phyloP scores from a whole-genome alignment of 2,888 invertebrate species.

The Calameuta idolon region DNA sequence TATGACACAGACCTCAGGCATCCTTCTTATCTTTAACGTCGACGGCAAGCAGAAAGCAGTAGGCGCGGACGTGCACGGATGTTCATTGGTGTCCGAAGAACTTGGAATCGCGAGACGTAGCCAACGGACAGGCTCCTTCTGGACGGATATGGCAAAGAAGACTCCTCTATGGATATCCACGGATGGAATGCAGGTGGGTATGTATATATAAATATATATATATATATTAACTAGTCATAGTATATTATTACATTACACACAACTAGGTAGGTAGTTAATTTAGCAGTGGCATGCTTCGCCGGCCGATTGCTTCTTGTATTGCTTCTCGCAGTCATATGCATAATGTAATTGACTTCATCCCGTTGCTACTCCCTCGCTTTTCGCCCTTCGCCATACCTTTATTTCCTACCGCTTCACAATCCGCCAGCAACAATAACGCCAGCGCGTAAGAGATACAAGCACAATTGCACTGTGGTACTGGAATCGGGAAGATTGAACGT shows the following conservation, averaged over 20 bases:
- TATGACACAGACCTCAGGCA: not conserved
- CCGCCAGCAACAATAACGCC: constrained; percentile 8
- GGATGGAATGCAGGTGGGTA: constrained; percentile 26
- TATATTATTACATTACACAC: constrained; percentile 62
- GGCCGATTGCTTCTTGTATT: constrained; percentile 62
- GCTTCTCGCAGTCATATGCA: constrained; percentile 60
- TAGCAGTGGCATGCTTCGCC: constrained; percentile 54
- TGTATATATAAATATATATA: constrained; percentile 11
- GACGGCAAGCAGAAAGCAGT: not conserved
- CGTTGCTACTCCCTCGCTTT: constrained; percentile 40
- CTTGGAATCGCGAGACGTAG: not conserved
- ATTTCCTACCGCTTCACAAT: constrained; percentile 22
- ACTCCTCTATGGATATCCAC: constrained; percentile 6
- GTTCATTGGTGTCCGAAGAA: not conserved
- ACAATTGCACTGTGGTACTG: not conserved
- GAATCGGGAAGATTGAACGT: not conserved
- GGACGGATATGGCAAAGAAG: constrained; percentile 1
- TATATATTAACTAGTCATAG: constrained; percentile 23
- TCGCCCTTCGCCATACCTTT: constrained; percentile 37
- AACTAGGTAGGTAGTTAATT: constrained; percentile 63
- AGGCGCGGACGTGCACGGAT: not conserved
- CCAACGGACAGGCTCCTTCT: constrained; percentile 1
- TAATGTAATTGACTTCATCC: constrained; percentile 65
- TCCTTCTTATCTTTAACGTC: not conserved
- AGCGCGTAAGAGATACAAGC: not conserved